Evolutionary conservation across 1,140 invertebrate species (phyloP).

Genomic region (Drosophila littoralis): DNA sequence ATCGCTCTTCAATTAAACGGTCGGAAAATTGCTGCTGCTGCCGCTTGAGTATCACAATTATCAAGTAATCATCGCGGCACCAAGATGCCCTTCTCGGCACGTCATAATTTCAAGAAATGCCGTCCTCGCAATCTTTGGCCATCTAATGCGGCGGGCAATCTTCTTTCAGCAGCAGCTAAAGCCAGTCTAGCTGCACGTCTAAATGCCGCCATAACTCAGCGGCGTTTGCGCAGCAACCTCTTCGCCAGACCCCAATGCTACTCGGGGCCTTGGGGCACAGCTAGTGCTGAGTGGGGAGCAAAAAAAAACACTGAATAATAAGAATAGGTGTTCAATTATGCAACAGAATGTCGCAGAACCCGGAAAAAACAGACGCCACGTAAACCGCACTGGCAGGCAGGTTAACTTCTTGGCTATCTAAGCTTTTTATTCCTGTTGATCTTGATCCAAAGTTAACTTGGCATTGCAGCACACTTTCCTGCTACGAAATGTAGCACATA

Average conservation of each 20-base stretch:
- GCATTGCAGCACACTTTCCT: no score
- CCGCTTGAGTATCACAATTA: conserved; percentile 66
- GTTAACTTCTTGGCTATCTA: no score
- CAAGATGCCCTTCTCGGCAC: conserved; percentile 72
- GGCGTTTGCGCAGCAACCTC: conserved; percentile 31
- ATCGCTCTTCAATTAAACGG: conserved; percentile 66
- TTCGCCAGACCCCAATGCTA: neutral
- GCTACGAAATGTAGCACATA: no score
- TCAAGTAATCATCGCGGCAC: conserved; percentile 70
- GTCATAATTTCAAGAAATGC: conserved; percentile 63
- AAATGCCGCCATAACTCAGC: conserved; percentile 73
- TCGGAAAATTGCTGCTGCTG: conserved; percentile 38
- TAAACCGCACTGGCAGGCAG: conserved; percentile 6
- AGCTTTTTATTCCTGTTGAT: conserved; percentile 17
- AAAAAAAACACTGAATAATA: conserved; percentile 40
- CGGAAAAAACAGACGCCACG: conserved; percentile 25
- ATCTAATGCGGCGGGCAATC: conserved; percentile 57
- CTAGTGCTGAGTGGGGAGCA: conserved; percentile 7
- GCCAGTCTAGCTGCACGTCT: conserved; percentile 62
- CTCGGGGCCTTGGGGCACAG: conserved; percentile 4
- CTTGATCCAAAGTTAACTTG: conserved; percentile 36
- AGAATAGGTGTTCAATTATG: conserved; percentile 79
- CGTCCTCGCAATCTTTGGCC: conserved; percentile 44
- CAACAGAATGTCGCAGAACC: conserved; percentile 73
- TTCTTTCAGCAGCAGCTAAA: conserved; percentile 18